phyloP scores from a whole-genome alignment of 2,888 invertebrate species.

The Parthenolecanium corni region DNA sequence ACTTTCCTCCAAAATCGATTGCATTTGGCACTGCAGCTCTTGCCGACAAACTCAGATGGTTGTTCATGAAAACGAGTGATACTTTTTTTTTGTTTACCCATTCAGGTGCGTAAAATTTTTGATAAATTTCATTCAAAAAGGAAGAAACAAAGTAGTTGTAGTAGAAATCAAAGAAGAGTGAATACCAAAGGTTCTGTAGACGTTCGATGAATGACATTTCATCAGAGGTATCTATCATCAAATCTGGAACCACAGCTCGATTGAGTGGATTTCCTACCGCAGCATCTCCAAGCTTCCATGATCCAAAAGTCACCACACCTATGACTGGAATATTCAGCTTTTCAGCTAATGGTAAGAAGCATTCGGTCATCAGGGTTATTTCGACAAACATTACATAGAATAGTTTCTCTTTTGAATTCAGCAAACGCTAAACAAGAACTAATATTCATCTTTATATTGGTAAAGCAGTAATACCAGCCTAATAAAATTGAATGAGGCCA shows the following conservation, averaged over 20 bases:
- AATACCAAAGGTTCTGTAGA: background rate
- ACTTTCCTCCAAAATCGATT: conserved; percentile 13
- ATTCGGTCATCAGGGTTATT: background rate
- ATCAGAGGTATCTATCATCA: background rate
- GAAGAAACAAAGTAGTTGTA: background rate
- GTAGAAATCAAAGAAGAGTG: background rate
- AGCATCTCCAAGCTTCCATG: background rate
- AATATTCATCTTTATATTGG: too few relatives aligned
- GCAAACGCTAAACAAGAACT: background rate
- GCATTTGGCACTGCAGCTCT: conserved; percentile 11
- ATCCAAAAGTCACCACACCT: background rate
- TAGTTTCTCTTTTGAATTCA: conserved; percentile 4
- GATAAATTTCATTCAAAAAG: background rate
- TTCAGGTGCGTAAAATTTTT: background rate
- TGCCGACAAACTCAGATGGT: background rate
- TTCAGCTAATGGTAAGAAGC: conserved; percentile 12
- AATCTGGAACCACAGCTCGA: background rate
- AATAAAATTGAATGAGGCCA: too few relatives aligned
- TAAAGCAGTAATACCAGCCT: too few relatives aligned
- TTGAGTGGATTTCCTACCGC: background rate
- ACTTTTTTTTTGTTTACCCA: background rate
- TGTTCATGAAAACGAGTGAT: conserved; percentile 1
- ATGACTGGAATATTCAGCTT: conserved; percentile 17
- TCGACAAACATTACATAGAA: conserved; percentile 16
- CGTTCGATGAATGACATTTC: background rate